These are phyloP conservation scores for Phenacoccus solenopsis DNA, from an alignment of 1,140 invertebrate species.

Conservation along the genomic window DNA sequence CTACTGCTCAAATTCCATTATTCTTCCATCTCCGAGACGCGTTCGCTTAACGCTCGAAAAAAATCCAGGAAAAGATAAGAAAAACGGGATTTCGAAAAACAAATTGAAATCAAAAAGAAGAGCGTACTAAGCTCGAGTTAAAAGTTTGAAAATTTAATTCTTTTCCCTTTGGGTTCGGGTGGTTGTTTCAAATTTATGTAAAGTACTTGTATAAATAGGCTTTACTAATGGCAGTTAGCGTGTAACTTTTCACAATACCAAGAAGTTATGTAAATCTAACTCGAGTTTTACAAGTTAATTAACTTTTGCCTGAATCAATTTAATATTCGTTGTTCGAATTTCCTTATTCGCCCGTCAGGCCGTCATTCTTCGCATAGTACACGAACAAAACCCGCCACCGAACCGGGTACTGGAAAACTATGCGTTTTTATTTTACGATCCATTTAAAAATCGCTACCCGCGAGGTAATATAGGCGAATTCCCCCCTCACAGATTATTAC, in stretches of 20 bases:
- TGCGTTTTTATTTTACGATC: too few species aligned
- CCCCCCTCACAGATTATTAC: too few species aligned
- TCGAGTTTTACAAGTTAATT: background rate
- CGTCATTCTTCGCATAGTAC: background rate
- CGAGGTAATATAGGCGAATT: too few species aligned
- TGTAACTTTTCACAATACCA: background rate
- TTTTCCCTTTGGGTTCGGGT: background rate
- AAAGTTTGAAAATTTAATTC: constrained; percentile 3
- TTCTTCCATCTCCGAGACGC: too few species aligned
- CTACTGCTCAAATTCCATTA: too few species aligned
- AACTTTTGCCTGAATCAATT: background rate
- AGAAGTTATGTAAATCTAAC: constrained; percentile 3
- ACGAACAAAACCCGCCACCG: too few species aligned
- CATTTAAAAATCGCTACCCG: too few species aligned
- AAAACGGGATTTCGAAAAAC: too few species aligned
- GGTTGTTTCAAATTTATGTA: background rate
- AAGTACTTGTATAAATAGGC: constrained; percentile 2
- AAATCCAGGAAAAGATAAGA: too few species aligned
- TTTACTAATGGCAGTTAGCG: background rate
- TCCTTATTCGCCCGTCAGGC: background rate
- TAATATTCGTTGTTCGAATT: background rate
- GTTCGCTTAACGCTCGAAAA: too few species aligned
- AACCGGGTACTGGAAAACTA: too few species aligned
- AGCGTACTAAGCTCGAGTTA: too few species aligned
- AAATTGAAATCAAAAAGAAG: background rate